These are phyloP conservation scores for Norana najaformis DNA, from an alignment of 2,888 invertebrate genomes.

Conservation along the genomic window DNA sequence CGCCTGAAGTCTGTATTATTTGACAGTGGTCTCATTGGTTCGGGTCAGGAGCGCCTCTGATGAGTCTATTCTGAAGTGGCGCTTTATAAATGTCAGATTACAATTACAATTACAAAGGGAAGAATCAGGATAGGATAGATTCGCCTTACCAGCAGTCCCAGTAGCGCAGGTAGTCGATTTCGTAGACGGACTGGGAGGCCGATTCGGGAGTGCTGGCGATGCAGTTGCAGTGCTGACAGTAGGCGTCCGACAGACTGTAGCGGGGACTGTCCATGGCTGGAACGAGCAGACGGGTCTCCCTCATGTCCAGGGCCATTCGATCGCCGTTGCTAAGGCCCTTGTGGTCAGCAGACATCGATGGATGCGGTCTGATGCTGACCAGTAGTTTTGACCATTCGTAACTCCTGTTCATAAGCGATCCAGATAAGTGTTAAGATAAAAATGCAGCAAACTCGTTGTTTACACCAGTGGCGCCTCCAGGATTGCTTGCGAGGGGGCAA, in stretches of 20 bases:
- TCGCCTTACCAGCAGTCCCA: background rate
- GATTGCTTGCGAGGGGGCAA: no score
- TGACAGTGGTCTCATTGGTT: no score
- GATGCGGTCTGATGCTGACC: background rate
- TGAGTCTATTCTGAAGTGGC: no score
- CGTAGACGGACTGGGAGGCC: background rate
- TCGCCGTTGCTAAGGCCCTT: background rate
- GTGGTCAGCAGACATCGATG: slow-evolving; percentile 21
- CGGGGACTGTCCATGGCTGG: background rate
- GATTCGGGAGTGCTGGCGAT: background rate
- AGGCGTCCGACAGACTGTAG: background rate
- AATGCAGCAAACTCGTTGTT: no score
- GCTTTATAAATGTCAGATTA: no score
- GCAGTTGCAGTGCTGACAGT: background rate
- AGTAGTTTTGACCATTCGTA: background rate
- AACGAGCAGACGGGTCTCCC: background rate
- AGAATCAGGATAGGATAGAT: background rate
- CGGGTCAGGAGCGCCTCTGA: no score
- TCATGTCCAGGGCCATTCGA: background rate
- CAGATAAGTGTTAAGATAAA: no score
- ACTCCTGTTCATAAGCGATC: background rate
- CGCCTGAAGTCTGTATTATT: no score
- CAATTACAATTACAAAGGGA: no score
- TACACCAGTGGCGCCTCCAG: no score
- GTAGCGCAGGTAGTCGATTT: background rate